A percentile compares a stretch with the other conserved stretches of the same genome.
Conservation (phyloP, 2,113 vertebrate species). For the Laticauda colubrina region DNA sequence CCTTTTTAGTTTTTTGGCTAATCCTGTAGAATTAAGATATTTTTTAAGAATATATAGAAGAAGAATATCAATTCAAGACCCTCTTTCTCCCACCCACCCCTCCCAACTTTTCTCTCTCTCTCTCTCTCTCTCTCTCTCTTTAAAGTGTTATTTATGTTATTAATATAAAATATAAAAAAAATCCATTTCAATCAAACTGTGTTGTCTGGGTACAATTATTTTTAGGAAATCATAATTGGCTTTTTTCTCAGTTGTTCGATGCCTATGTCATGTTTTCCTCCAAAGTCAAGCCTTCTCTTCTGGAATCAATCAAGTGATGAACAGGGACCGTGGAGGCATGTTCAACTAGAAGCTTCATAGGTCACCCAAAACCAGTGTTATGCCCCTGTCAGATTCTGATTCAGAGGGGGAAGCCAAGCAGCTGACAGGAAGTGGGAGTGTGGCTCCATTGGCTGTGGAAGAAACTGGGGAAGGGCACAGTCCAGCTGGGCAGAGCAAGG, state of each 20-base stretch:
- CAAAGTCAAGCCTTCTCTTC: not conserved
- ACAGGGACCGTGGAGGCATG: not conserved
- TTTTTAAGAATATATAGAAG: not conserved
- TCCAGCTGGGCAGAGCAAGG: no score
- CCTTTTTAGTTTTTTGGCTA: not conserved
- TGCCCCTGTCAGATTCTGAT: no score
- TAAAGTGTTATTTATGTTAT: no score
- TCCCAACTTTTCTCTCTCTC: not conserved
- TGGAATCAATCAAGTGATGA: not conserved
- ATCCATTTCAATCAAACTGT: no score
- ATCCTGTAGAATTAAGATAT: not conserved
- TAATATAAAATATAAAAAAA: no score
- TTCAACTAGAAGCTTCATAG: not conserved
- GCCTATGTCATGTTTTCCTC: not conserved
- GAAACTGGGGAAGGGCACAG: no score
- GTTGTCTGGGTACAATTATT: no score
- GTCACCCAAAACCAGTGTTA: not conserved
- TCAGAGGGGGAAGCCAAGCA: no score
- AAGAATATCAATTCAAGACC: not conserved
- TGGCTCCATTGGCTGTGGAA: no score
- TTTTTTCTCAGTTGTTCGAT: not conserved
- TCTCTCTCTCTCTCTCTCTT: not conserved
- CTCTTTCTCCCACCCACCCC: not conserved
- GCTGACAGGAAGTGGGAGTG: no score
- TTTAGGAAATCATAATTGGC: no score